phyloP scores from a whole-genome alignment of 1,140 invertebrate genomes.

The Diplogasteroides magnus region DNA sequence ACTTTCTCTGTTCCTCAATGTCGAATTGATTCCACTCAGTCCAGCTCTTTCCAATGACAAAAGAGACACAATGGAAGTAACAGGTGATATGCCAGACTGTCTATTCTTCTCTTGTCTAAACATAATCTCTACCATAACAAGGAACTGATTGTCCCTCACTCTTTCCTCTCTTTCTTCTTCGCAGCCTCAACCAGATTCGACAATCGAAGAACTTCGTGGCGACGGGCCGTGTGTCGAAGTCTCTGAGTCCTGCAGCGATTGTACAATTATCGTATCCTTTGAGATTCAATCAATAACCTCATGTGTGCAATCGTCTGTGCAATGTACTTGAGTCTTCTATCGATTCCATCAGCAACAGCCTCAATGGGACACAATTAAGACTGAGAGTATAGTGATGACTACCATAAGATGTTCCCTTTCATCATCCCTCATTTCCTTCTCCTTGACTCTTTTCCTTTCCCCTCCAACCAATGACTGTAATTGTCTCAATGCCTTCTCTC shows the following conservation, averaged over 20 bases:
- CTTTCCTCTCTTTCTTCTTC: background rate
- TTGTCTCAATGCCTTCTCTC: background rate
- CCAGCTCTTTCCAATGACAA: background rate
- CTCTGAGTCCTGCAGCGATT: too few relatives aligned
- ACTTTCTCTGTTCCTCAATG: background rate
- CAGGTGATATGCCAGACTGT: background rate
- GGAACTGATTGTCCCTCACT: background rate
- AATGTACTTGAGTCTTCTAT: background rate
- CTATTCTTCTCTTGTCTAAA: background rate
- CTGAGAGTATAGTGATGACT: too few relatives aligned
- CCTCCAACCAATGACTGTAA: background rate
- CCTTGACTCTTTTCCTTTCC: background rate
- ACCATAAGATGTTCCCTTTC: background rate
- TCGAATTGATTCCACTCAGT: too few relatives aligned
- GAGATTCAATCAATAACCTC: background rate
- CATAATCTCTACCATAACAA: background rate
- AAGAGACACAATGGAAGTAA: background rate
- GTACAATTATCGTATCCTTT: background rate
- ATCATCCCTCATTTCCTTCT: background rate
- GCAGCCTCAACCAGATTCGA: background rate
- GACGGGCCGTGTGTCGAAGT: background rate
- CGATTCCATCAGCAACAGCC: background rate
- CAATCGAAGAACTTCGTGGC: background rate
- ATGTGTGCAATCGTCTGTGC: background rate
- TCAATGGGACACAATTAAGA: background rate